A percentile compares a stretch with the other conserved stretches of the same genome.
Evolutionary conservation across 2,888 invertebrate species (phyloP).

Genomic region (Acanthosoma haemorrhoidale): DNA sequence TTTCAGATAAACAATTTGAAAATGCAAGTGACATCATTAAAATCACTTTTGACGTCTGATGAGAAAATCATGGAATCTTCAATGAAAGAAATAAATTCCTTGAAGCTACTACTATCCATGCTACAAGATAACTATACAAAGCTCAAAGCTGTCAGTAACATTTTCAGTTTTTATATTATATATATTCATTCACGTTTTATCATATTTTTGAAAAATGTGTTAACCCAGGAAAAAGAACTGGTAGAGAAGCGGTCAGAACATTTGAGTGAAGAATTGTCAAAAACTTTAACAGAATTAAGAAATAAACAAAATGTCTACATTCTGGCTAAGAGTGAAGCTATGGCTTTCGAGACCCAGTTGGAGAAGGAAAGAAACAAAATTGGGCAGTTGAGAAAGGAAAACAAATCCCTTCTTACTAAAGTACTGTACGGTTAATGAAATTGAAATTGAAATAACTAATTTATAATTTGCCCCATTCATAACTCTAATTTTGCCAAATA

Average conservation of each 20-base stretch:
- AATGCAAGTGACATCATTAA: background rate
- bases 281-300: background rate
- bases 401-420: background rate
- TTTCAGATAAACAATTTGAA: constrained; percentile 15
- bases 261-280: background rate
- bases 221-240: background rate
- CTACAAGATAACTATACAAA: background rate
- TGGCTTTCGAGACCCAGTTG: constrained; percentile 11
- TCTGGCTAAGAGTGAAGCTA: background rate
- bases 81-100: background rate
- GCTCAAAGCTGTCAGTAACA: background rate
- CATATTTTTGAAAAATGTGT: too few relatives aligned
- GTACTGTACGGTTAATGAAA: too few relatives aligned
- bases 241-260: background rate
- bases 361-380: constrained; percentile 19
- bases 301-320: constrained; percentile 10
- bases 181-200: background rate
- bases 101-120: background rate
- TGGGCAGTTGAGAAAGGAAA: background rate
- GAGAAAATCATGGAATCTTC: background rate
- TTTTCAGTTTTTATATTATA: too few relatives aligned
- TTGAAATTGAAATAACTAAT: too few relatives aligned
- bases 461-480: too few relatives aligned
- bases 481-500: too few relatives aligned
- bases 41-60: constrained; percentile 1